Base-by-base conservation (phyloP, 2,113 vertebrate species). In the Spizaetus ornatus region DNA sequence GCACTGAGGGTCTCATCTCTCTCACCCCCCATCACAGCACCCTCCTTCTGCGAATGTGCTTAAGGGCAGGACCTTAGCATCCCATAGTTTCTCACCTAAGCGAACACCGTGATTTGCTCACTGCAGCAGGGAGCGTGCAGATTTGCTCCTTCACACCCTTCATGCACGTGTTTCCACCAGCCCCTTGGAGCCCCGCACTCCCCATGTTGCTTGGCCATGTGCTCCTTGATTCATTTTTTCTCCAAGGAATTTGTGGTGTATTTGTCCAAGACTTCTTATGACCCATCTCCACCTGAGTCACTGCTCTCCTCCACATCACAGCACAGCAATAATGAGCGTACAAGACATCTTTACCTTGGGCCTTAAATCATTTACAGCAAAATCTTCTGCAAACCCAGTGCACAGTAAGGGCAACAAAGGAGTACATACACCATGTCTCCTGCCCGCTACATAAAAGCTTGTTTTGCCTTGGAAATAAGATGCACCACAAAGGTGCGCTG, bases 351-450 rank as follows among this genome's bases (percentile, higher is more conserved):
- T 42, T 1, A 73, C 59, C 70, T 73, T 6, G 13, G 66, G 50
- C 61, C 40, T 18, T 17, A 18, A 18, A 73, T 14, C 43, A 8
- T 25, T 25, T 1, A 4, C 50, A 70, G 72, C 42, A 82, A 53
- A 72, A 40, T 11, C 48, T 52, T 53, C 66, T 62, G 63, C 77
- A 25, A 50, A 9, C n/a, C 25, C 42, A 3, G 7, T 8, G 7
- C 61, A 17, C 69, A 19, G 52, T 1, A 32, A 63, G 56, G 31
- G 38, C 36, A 42, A 18, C 0, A 1, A 40, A 59, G 55, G 43
- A 48, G 8, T 0, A 11, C 1, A 0, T 1, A 16, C 34, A 56
- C 45, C 52, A 2, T 7, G 14, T 4, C 32, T 62, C 29, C 61
- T 22, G 16, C 45, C 48, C 8, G 4, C 74, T 1, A 38, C 19